Conservation (phyloP, 2,113 vertebrate species). For the Ochotona curzoniae region DNA sequence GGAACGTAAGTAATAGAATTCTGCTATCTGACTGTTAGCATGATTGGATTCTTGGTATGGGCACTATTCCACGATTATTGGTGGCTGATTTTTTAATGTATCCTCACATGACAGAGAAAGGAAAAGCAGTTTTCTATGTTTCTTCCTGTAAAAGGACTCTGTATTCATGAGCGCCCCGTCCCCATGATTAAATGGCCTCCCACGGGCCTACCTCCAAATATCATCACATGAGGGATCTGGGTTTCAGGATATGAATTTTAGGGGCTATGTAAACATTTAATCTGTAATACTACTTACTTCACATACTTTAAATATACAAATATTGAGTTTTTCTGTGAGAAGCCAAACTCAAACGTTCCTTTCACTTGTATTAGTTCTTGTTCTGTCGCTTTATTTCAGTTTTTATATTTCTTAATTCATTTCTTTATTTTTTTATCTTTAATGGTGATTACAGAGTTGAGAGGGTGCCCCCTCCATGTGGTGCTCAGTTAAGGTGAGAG, state of each 20-base stretch:
- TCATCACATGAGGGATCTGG: not conserved
- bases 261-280: not conserved
- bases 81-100: not conserved
- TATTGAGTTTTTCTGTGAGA: slow-evolving; percentile 30
- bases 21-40: not conserved
- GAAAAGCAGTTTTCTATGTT: not conserved
- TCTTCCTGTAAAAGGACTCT: not conserved
- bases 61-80: not conserved
- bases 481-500: too few relatives aligned
- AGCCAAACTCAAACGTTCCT: not conserved
- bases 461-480: too few relatives aligned
- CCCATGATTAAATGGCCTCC: not conserved
- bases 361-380: not conserved
- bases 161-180: not conserved
- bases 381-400: too few relatives aligned
- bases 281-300: not conserved
- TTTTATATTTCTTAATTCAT: too few relatives aligned
- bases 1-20: not conserved
- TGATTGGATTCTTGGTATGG: not conserved
- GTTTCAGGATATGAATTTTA: not conserved
- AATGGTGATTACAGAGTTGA: too few relatives aligned
- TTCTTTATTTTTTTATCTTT: too few relatives aligned
- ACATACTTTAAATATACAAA: slow-evolving; percentile 24
- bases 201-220: not conserved
- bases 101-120: not conserved